These are phyloP conservation scores for Iselma pallidipennis DNA, from an alignment of 2,888 invertebrate genomes.

Conservation along the genomic window DNA sequence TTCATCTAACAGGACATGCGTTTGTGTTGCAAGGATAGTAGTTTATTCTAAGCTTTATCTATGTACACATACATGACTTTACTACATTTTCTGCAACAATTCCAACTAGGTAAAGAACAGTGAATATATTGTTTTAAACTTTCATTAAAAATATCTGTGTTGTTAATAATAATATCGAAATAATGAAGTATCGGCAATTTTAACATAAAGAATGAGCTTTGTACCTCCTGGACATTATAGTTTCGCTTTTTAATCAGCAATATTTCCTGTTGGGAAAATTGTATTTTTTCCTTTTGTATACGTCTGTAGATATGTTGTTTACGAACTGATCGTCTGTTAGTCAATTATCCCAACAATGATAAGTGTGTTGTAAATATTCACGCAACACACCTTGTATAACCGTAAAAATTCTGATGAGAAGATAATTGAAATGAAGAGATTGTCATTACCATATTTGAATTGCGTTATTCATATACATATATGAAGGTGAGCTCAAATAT, in stretches of 20 bases:
- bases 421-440: constrained; percentile 27
- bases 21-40: constrained; percentile 25
- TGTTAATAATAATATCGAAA: no score
- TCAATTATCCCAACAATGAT: background rate
- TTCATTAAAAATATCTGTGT: background rate
- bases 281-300: background rate
- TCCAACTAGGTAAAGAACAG: background rate
- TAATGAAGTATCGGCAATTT: background rate
- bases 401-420: constrained; percentile 25
- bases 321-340: background rate
- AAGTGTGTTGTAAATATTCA: constrained; percentile 6
- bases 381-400: constrained; percentile 16
- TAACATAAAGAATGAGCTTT: no score
- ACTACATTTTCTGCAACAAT: background rate
- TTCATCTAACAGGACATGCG: constrained; percentile 14
- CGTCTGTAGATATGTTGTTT: background rate
- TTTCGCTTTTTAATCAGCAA: no score
- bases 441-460: constrained; percentile 32
- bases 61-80: background rate
- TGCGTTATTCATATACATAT: constrained; percentile 17
- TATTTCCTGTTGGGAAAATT: background rate
- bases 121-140: background rate
- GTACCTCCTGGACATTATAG: no score
- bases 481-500: constrained; percentile 32
- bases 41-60: background rate